These are phyloP conservation scores for Natrix natrix DNA, from an alignment of 2,797 vertebrate genomes.

Conservation along the genomic window DNA sequence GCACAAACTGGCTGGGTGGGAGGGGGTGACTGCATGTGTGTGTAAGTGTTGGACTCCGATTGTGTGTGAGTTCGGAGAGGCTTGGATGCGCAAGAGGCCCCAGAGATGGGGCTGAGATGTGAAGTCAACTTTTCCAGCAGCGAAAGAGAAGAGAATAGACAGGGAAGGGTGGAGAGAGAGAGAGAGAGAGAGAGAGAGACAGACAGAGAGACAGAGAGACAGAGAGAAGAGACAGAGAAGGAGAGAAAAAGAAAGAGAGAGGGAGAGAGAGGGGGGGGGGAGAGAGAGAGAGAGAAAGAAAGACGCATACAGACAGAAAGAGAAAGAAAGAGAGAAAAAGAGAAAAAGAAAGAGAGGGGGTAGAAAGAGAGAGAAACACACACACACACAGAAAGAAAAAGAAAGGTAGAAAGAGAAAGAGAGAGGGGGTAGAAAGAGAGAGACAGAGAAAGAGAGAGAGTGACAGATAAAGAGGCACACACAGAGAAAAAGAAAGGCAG, in stretches of 20 bases:
- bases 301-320: fast-evolving
- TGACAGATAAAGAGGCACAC: no score
- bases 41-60: not conserved
- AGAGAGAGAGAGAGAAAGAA: fast-evolving
- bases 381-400: no score
- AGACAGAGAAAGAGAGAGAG: no score
- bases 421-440: no score
- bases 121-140: slow-evolving; percentile 16
- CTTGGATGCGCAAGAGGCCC: not conserved
- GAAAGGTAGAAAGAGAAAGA: no score
- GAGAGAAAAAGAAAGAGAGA: not conserved
- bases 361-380: no score
- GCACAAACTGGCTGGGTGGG: not conserved
- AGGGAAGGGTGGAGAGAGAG: not conserved
- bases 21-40: not conserved
- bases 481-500: no score
- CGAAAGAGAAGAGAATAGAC: not conserved
- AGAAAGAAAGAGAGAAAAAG: no score
- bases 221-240: no score
- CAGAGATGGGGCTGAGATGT: slow-evolving; percentile 4
- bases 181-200: no score
- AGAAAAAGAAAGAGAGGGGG: not conserved
- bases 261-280: no score
- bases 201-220: no score
- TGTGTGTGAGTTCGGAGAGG: not conserved